Conservation (phyloP, 2,888 invertebrate species). For the Athrips mouffetella region DNA sequence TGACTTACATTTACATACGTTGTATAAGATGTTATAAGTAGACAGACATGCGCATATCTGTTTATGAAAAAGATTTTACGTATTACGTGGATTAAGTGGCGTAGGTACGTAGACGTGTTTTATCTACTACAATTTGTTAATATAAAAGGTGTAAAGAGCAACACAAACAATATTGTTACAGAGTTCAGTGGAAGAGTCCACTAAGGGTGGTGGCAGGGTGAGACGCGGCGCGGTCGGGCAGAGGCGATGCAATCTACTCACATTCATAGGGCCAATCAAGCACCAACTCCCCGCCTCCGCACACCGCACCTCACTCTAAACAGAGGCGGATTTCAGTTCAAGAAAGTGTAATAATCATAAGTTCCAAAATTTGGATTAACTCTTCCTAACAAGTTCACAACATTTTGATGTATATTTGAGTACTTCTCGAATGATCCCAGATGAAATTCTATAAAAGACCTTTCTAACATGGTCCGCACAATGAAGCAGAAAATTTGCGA, state of each 20-base stretch:
- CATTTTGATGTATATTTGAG: too few species aligned
- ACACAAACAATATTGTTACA: too few species aligned
- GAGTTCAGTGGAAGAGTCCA: too few species aligned
- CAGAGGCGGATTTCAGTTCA: constrained; percentile 37
- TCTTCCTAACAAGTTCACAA: too few species aligned
- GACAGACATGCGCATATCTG: constrained; percentile 37
- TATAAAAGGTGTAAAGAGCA: too few species aligned
- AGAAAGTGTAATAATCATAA: neutral
- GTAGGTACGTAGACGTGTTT: constrained; percentile 4
- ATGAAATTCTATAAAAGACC: too few species aligned
- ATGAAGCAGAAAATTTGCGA: constrained; percentile 1
- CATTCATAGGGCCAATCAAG: constrained; percentile 78
- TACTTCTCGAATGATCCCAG: too few species aligned
- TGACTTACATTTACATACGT: constrained; percentile 76
- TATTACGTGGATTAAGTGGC: constrained; percentile 15
- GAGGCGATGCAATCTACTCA: constrained; percentile 67
- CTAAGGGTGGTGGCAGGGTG: neutral
- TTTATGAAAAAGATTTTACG: constrained; percentile 19
- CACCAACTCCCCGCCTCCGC: constrained; percentile 65
- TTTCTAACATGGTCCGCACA: too few species aligned
- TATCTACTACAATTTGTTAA: neutral
- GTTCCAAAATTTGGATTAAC: neutral
- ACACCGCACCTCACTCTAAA: constrained; percentile 51
- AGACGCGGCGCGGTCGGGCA: constrained; percentile 29
- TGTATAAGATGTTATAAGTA: constrained; percentile 56